Conservation (phyloP, 2,797 vertebrate genomes). For the Lacerta bilineata region DNA sequence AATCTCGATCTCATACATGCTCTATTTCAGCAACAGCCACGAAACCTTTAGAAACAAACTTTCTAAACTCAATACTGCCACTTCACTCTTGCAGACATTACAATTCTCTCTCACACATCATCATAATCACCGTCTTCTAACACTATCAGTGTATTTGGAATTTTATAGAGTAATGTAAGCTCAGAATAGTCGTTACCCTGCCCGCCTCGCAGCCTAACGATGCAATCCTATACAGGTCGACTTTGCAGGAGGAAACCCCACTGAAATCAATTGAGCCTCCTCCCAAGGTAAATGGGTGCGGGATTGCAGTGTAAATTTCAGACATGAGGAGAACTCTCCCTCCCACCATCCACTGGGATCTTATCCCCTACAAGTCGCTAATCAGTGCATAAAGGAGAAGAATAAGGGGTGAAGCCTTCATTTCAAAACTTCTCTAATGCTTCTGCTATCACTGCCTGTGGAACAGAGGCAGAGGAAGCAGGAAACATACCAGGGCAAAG, state of each 20-base stretch:
- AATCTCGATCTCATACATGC: neutral
- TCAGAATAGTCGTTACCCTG: neutral
- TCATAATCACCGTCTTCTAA: neutral
- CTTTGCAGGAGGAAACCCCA: neutral
- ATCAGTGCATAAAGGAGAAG: neutral
- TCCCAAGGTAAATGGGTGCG: neutral
- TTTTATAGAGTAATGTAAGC: neutral
- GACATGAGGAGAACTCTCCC: neutral
- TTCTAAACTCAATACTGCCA: neutral
- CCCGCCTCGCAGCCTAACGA: neutral
- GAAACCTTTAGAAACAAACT: conserved; percentile 47
- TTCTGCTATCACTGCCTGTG: neutral
- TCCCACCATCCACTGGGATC: neutral
- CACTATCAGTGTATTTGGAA: neutral
- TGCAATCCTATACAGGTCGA: neutral
- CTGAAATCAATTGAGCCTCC: neutral
- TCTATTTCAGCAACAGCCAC: conserved; percentile 52
- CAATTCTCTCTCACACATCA: conserved; percentile 38
- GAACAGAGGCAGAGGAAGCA: too few relatives aligned
- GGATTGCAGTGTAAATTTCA: neutral
- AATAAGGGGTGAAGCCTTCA: neutral
- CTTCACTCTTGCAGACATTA: conserved; percentile 59
- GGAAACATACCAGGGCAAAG: neutral
- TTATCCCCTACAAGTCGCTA: neutral
- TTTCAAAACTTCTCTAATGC: neutral